Evolutionary conservation across 2,888 invertebrate genomes (phyloP).

Genomic region (Dolichopus griseipennis): DNA sequence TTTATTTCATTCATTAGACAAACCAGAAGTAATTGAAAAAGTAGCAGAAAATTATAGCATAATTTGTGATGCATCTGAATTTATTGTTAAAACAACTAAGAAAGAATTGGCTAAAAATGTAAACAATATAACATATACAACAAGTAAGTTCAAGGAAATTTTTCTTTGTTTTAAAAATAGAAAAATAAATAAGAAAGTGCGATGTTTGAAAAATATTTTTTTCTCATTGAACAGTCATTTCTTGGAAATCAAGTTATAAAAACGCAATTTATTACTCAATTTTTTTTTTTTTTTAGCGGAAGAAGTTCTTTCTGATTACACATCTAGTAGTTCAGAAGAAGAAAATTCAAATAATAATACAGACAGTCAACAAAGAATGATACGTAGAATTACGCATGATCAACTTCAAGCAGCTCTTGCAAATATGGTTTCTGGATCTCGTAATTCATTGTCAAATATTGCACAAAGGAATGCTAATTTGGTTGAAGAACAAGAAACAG

Average conservation of each 20-base stretch:
- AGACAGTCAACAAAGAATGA: conserved; percentile 33
- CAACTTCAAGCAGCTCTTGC: conserved; percentile 39
- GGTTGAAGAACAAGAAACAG: conserved; percentile 21
- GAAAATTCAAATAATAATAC: conserved; percentile 32
- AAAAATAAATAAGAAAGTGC: not conserved
- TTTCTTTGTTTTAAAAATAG: conserved; percentile 5
- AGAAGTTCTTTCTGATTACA: conserved; percentile 39
- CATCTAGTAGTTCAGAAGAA: conserved; percentile 42
- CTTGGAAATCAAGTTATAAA: too few species aligned
- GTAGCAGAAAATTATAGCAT: conserved; percentile 58
- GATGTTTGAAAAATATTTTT: not conserved
- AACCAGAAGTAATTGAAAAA: conserved; percentile 55
- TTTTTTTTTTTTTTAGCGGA: conserved; percentile 26
- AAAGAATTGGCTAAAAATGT: conserved; percentile 37
- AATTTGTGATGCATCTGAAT: conserved; percentile 55
- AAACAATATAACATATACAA: conserved; percentile 7
- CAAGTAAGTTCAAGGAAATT: not conserved
- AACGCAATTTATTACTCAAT: too few species aligned
- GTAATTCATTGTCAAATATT: conserved; percentile 40
- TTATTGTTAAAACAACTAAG: conserved; percentile 39
- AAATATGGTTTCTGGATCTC: conserved; percentile 34
- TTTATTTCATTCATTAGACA: conserved; percentile 56
- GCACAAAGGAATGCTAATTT: conserved; percentile 35
- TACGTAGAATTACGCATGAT: conserved; percentile 40
- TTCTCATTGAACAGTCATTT: too few species aligned